Evolutionary conservation across 2,888 invertebrate species (phyloP).

Genomic region (Junonia oenone): DNA sequence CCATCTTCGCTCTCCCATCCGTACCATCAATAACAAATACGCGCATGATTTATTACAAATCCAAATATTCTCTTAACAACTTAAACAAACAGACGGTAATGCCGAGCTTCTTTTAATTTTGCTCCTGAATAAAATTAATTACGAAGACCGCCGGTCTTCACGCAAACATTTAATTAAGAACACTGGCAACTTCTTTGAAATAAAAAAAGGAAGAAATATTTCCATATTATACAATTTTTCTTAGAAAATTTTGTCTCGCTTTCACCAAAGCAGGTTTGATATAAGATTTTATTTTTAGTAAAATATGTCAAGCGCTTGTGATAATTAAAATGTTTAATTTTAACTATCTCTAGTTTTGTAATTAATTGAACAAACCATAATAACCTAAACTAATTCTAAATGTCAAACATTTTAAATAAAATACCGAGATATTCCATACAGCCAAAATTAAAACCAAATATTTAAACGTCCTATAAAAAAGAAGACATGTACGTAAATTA

Average conservation of each 20-base stretch:
- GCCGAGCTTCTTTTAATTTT: conserved; percentile 2
- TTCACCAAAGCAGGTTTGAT: neutral
- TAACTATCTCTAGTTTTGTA: too few relatives aligned
- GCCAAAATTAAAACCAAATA: too few relatives aligned
- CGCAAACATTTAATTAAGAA: conserved; percentile 13
- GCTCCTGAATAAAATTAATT: conserved; percentile 10
- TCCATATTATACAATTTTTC: neutral
- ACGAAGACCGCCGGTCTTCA: conserved; percentile 3
- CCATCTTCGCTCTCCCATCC: conserved; percentile 15
- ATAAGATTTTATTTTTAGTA: neutral
- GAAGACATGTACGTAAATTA: too few relatives aligned
- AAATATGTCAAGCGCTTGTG: too few relatives aligned
- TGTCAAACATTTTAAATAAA: neutral
- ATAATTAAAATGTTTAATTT: too few relatives aligned
- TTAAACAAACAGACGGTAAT: neutral
- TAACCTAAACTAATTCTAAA: too few relatives aligned
- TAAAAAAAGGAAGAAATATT: conserved; percentile 1
- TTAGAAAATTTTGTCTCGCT: neutral
- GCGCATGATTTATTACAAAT: conserved; percentile 14
- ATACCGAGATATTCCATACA: too few relatives aligned
- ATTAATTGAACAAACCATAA: neutral
- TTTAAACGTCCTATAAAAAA: too few relatives aligned
- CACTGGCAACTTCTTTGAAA: neutral
- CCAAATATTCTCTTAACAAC: conserved; percentile 4
- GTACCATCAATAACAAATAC: conserved; percentile 12